Conservation (phyloP, 35 echinoderm and acorn worm species). For the Hemicentrotus pulcherrimus region DNA sequence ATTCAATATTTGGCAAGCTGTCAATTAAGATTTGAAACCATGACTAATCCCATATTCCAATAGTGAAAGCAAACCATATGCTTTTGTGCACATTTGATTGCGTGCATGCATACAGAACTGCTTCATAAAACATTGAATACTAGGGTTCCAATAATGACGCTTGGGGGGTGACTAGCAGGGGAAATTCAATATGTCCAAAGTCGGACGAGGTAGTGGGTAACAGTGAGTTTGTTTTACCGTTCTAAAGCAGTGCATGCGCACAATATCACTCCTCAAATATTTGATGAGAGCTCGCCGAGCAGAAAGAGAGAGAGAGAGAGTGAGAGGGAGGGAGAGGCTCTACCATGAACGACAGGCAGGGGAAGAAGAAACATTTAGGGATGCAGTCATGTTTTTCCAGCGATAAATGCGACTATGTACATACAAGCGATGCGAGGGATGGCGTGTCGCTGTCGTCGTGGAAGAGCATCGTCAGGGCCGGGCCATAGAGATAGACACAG, state of each 20-base stretch:
- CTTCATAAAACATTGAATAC: not conserved
- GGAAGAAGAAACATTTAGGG: not conserved
- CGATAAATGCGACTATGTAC: conserved; percentile 44
- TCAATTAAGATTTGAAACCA: not conserved
- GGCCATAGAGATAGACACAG: not conserved
- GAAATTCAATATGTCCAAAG: conserved; percentile 42
- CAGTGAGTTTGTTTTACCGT: conserved; percentile 45
- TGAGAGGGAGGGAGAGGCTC: not conserved
- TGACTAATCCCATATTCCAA: not conserved
- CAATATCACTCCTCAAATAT: conserved; percentile 54
- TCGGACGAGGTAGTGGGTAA: not conserved
- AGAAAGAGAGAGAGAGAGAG: not conserved
- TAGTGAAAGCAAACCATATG: not conserved
- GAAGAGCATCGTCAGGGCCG: not conserved
- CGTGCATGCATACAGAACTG: not conserved
- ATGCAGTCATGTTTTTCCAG: conserved; percentile 39
- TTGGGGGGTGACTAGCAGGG: not conserved
- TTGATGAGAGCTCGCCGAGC: not conserved
- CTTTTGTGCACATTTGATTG: not conserved
- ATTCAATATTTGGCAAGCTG: conserved; percentile 2
- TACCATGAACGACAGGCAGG: not conserved
- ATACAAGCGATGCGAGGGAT: conserved; percentile 27
- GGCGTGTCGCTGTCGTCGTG: not conserved
- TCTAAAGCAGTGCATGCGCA: conserved; percentile 31
- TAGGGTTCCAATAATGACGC: not conserved